phyloP scores from a whole-genome alignment of 2,797 vertebrate species.

The Bovichtus diacanthus region DNA sequence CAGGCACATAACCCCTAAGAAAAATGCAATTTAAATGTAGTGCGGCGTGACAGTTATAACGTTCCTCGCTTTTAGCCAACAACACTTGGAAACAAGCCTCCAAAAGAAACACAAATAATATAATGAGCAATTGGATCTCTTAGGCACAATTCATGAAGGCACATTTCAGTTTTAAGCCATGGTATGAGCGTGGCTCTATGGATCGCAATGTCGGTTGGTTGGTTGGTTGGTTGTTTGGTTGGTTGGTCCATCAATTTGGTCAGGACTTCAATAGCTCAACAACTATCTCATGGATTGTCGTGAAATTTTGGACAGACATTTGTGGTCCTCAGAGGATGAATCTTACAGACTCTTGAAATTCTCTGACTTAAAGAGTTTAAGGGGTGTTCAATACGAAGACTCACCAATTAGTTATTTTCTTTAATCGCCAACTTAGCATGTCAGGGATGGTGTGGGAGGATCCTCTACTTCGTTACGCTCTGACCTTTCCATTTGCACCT shows the following conservation, averaged over 20 bases:
- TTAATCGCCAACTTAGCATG: too few species aligned
- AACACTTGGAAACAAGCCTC: conserved; percentile 34
- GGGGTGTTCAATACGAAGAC: too few species aligned
- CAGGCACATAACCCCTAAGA: conserved; percentile 15
- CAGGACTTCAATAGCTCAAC: conserved; percentile 10
- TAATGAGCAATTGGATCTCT: background rate
- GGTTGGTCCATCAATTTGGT: background rate
- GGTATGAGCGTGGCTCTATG: background rate
- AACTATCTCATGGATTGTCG: background rate
- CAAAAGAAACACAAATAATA: conserved; percentile 24
- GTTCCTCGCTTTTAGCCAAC: conserved; percentile 20
- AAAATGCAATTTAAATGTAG: conserved; percentile 44
- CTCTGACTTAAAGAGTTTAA: background rate
- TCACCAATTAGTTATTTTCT: too few species aligned
- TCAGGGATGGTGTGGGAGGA: too few species aligned
- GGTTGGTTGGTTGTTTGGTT: too few species aligned
- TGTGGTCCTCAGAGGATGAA: background rate
- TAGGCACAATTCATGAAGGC: background rate
- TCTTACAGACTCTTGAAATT: background rate
- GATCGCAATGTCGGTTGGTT: background rate
- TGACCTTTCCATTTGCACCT: background rate
- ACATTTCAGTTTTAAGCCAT: background rate
- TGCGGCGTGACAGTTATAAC: conserved; percentile 43
- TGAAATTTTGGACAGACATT: background rate
- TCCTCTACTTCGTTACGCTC: too few species aligned